Conservation (phyloP, 1,140 invertebrate species). For the Trichogramma pretiosum region DNA sequence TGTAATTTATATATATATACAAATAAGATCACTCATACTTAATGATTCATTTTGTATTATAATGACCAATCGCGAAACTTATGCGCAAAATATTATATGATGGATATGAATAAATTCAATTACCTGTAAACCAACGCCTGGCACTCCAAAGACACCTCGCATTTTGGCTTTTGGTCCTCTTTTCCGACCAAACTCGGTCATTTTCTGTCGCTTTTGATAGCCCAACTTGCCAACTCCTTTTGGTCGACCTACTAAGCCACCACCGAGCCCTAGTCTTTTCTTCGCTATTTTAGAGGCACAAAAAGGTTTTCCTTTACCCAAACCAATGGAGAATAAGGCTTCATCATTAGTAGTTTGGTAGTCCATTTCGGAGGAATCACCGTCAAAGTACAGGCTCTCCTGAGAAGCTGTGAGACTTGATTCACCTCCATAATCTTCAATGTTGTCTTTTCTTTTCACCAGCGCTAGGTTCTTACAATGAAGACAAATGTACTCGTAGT, state of each 20-base stretch:
- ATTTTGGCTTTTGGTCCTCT: conserved; percentile 76
- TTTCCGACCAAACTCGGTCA: conserved; percentile 69
- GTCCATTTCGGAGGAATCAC: conserved; percentile 59
- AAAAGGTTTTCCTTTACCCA: conserved; percentile 72
- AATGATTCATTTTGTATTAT: conserved; percentile 1
- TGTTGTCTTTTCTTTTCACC: conserved; percentile 57
- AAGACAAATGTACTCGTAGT: conserved; percentile 82
- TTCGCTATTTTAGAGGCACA: conserved; percentile 69
- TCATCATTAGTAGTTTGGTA: conserved; percentile 44
- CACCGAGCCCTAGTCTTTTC: conserved; percentile 58
- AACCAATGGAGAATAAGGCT: conserved; percentile 47
- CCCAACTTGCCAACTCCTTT: conserved; percentile 57
- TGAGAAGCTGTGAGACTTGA: conserved; percentile 59
- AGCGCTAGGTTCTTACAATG: conserved; percentile 65
- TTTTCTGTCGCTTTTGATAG: conserved; percentile 60
- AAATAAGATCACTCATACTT: no score
- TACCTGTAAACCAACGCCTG: conserved; percentile 63
- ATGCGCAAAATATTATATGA: no score
- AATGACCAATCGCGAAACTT: neutral
- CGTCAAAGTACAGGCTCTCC: conserved; percentile 60
- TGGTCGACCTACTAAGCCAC: conserved; percentile 52
- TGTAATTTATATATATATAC: neutral
- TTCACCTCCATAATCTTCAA: conserved; percentile 51
- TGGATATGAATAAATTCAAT: neutral
- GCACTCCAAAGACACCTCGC: conserved; percentile 72